Base-by-base conservation (phyloP, 2,888 invertebrate species). In the Drosophila macrospina region DNA sequence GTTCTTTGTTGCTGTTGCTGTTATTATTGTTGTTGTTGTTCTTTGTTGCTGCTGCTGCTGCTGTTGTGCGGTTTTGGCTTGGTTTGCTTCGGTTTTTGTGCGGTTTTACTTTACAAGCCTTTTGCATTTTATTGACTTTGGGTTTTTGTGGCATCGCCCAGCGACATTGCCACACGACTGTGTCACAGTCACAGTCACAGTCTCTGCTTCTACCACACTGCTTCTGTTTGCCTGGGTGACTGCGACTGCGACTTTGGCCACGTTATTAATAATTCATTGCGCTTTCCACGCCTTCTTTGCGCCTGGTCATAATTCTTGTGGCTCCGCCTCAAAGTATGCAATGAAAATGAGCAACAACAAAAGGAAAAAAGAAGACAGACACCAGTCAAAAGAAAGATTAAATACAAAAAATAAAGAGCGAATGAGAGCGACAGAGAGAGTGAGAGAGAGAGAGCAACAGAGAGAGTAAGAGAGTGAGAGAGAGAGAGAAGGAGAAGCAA, bases 231-330 rank as follows among this genome's bases (percentile, higher is more conserved):
- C 20, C 36, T 8, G 4, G 15, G 30, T 42, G 36, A 44, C n/a
- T 52, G 69, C n/a, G 44, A 48, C 51, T 36, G 55, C 30, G 44
- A 42, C 47, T 63, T 50, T 39, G 76, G 45, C 13, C 57, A 55
- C 54, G 51, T 75, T 76, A 78, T 89, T 80, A 89, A 85, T 87
- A 87, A 89, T 89, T 87, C 86, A 89, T 84, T 68, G 81, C 71
- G 69, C 73, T 71, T 84, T 84, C 85, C 67, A 74, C 76, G 83
- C 82, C 74, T 72, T 76, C 75, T 79, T 67, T 52, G 69, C 66
- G 78, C 68, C 74, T 63, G 57, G 41, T 71, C 84, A 82, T 83
- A 77, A 86, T 86, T 80, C 74, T 70, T 86, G 66, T 50, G 65
- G 84, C 70, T 62, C 63, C 75, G 79, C 86, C 79, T 70, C 51